Evolutionary conservation across 2,888 invertebrate genomes (phyloP).

Genomic region (Galerucella nymphaeae): DNA sequence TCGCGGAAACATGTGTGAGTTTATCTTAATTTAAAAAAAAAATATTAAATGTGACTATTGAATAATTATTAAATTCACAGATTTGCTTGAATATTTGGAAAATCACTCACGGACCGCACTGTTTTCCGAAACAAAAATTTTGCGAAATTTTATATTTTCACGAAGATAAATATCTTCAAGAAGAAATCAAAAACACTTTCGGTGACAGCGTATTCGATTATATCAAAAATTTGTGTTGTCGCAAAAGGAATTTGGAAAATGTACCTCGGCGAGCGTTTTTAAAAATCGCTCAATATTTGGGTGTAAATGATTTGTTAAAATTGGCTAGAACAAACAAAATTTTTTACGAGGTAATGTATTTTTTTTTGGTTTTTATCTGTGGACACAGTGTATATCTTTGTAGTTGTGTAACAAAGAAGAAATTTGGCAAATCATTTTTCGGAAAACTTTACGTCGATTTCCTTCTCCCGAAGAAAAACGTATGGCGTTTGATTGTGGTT

Average conservation of each 20-base stretch:
- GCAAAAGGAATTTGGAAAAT: slow-evolving; percentile 45
- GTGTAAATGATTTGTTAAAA: slow-evolving; percentile 44
- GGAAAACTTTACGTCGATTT: slow-evolving; percentile 39
- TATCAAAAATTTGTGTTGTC: slow-evolving; percentile 38
- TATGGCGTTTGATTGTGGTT: slow-evolving; percentile 43
- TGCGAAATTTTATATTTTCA: slow-evolving; percentile 50
- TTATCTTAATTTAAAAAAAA: not conserved
- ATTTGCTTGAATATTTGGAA: slow-evolving; percentile 47
- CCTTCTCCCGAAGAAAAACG: slow-evolving; percentile 47
- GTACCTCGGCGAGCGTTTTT: slow-evolving; percentile 52
- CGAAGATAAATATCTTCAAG: slow-evolving; percentile 51
- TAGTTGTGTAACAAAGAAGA: slow-evolving; percentile 48
- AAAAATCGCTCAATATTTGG: slow-evolving; percentile 48
- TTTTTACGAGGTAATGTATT: slow-evolving; percentile 45
- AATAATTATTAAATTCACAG: slow-evolving; percentile 27
- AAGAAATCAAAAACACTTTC: slow-evolving; percentile 54
- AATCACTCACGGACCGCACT: slow-evolving; percentile 47
- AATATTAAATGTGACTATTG: not conserved
- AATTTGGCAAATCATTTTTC: slow-evolving; percentile 47
- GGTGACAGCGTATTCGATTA: slow-evolving; percentile 50
- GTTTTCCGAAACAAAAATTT: slow-evolving; percentile 43
- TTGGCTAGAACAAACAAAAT: slow-evolving; percentile 47
- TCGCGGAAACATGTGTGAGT: slow-evolving; percentile 55
- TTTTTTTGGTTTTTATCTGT: not conserved
- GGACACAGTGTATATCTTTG: not conserved